Base-by-base conservation (phyloP, 2,888 invertebrate species). In the Orthosia incerta region DNA sequence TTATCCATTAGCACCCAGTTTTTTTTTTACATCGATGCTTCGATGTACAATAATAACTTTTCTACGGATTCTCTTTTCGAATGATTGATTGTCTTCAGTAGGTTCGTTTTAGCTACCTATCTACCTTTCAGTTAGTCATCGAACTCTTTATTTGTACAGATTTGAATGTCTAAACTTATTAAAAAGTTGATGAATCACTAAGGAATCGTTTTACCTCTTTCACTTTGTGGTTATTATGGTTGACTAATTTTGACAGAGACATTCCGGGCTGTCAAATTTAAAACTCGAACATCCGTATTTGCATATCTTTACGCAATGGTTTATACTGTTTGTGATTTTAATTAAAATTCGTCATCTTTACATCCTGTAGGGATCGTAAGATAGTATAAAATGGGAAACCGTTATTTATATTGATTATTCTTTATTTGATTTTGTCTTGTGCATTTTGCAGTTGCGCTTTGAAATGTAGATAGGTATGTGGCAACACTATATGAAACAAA, bases 191-290 rank as follows among this genome's bases (percentile, higher is more conserved):
- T 76, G 59, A 81, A 62, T 81, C 81, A 81, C 51, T 57, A 53
- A 45, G 15, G 2, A 48, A 26, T 56, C 20, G 7, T 51, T 55
- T 51, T 23, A 60, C 79, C 69, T 45, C 76, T 79, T 79, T 79
- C 79, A 64, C 81, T 62, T 76, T 79, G n/a, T 45, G 51, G 26
- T 64, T 56, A 75, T 50, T 23, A 56, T 63, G 53, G 9, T 64
- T 65, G 78, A 75, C 81, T 69, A 68, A 79, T 81, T 81, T 65
- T 57, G 65, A 53, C 48, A 45, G 55, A 23, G 63, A 78, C 59
- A 59, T 80, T 80, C 46, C 7, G 50, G 13, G 23, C 16, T 57
- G 45, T 46, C 50, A 55, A 15, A 20, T 65, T 65, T 39, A 16
- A 31, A 50, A n/a, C 15, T 48, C 39, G 13, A 39, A 79, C 57